Base-by-base conservation (phyloP, 2,113 vertebrate species). In the Poeciliopsis retropinna region DNA sequence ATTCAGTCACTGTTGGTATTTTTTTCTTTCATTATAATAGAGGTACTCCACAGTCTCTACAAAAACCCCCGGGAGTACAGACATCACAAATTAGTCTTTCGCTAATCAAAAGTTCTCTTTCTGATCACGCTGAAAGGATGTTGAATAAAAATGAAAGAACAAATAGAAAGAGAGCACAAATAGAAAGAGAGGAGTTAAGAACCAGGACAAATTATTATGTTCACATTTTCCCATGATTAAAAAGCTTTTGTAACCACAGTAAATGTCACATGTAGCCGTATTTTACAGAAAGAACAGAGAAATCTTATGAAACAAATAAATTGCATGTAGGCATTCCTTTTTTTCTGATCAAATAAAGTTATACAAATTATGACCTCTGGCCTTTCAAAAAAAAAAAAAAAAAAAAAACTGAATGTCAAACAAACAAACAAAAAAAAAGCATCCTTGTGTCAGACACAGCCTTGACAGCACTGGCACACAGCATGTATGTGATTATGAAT, bases 51-150 rank as follows among this genome's bases (percentile, higher is more conserved):
- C 30, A 67, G 22, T 54, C n/a, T 64, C 17, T 60, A 25, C 27
- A 22, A 5, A 10, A 27, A 5, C 11, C 25, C 39, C 27, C 60
- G 57, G 60, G 60, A n/a, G 27, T 9, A 62, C 14, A 44, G 41
- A 44, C 41, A 44, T 44, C 41, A 17, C 41, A 34, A 57, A 67
- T 67, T 17, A 67, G 27, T 32, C 29, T 60, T 70, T 22, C 8
- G 30, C 75, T 64, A 51, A 64, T 30, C 37, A 64, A 37, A 64
- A 41, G 13, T n/a, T n/a, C 22, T 28, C 34, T 73, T 77, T 14
- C n/a, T 44, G n/a, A 69, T 75, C n/a, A 63, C 47, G 44, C 29
- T 25, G 10, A 41, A 62, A 71, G 51, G 51, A 44, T 44, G 41
- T 44, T 44, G 41, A 28, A 32, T 67, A 62, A 65, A 61, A 39